Percentiles rank a stretch among this genome's conserved stretches.
Evolutionary conservation across 2,888 invertebrate species (phyloP).

Genomic region (Linnaemya tessellans): DNA sequence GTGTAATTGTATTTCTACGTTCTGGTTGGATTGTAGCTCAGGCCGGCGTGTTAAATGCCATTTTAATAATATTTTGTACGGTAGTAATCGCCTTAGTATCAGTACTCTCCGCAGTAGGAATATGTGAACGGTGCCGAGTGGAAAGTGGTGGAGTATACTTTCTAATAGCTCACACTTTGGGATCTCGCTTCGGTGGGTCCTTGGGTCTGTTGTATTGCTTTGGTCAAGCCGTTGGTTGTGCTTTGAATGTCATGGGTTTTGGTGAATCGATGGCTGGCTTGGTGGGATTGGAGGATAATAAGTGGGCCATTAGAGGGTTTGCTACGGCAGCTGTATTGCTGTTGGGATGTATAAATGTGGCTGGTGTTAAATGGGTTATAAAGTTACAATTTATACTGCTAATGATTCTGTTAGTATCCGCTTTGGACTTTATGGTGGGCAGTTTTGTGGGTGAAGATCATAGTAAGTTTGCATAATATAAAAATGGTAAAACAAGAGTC

Average conservation of each 20-base stretch:
- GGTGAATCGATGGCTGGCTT: slow-evolving; percentile 97
- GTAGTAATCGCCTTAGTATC: slow-evolving; percentile 95
- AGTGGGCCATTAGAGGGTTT: slow-evolving; percentile 93
- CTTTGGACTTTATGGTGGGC: slow-evolving; percentile 96
- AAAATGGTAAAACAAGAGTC: slow-evolving; percentile 6
- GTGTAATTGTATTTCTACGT: slow-evolving; percentile 98
- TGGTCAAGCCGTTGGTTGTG: slow-evolving; percentile 98
- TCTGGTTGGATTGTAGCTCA: slow-evolving; percentile 99
- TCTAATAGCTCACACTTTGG: slow-evolving; percentile 95
- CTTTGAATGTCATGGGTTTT: slow-evolving; percentile 96
- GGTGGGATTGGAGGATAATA: slow-evolving; percentile 87
- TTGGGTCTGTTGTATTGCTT: slow-evolving; percentile 97
- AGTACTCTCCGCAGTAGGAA: slow-evolving; percentile 97
- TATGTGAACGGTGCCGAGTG: slow-evolving; percentile 96
- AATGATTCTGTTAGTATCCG: slow-evolving; percentile 93
- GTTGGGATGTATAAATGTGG: slow-evolving; percentile 95
- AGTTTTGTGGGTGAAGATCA: slow-evolving; percentile 91
- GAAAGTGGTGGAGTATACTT: slow-evolving; percentile 99
- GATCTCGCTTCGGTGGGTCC: slow-evolving; percentile 96
- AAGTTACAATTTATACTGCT: slow-evolving; percentile 96
- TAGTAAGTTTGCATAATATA: slow-evolving; percentile 84
- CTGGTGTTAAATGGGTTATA: slow-evolving; percentile 99
- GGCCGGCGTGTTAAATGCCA: slow-evolving; percentile 91
- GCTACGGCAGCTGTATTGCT: slow-evolving; percentile 94
- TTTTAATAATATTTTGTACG: slow-evolving; percentile 91